Evolutionary conservation across 2,888 invertebrate genomes (phyloP), one percentile per base, ranked within the genome.

Genomic region (Hydrotaea diabolus): DNA sequence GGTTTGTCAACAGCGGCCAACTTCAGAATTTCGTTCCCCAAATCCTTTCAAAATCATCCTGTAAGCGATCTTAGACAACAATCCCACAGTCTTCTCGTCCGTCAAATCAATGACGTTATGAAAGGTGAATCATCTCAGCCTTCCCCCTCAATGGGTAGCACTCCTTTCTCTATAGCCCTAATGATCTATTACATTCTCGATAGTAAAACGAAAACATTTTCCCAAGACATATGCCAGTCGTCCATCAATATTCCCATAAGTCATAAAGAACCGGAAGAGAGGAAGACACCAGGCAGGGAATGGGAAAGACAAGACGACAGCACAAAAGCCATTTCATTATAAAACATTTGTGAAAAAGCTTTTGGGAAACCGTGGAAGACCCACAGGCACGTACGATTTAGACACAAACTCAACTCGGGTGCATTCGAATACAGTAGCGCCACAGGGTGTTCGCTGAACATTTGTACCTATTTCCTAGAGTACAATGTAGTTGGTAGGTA

Each of bases 201-300:
- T 26, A 13, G 21, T 21, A 55, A 64, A 64, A 4, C 31, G 8
- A 36, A 66, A 66, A 43, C 11, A 69, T 46, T 43, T 69, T 69
- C 69, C 69, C 69, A 59, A 59, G 59, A 59, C 59, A 21, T 13
- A 69, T 31, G 17, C 23, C 69, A 69, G 23, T 46, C 13, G 13
- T 23, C 43, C 21, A 69, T 69, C 46, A 69, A 23, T 46, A 46
- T 23, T 46, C 23, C 69, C 69, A 46, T 46, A 46, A 69, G 43
- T 43, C 43, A 69, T 69, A 21, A 69, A 21, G 43, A 69, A 69
- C 23, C 46, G 69, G 69, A 69, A 69, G 23, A 23, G 46, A 49
- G 49, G 49, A 49, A 49, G 49, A 49, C 49, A 49, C 15, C 15
- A 59, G 17, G 55, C 15, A 4, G 59, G 15, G 57, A 57, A 7